Conservation (phyloP, 2,113 vertebrate genomes). For the Prunella fulvescens region DNA sequence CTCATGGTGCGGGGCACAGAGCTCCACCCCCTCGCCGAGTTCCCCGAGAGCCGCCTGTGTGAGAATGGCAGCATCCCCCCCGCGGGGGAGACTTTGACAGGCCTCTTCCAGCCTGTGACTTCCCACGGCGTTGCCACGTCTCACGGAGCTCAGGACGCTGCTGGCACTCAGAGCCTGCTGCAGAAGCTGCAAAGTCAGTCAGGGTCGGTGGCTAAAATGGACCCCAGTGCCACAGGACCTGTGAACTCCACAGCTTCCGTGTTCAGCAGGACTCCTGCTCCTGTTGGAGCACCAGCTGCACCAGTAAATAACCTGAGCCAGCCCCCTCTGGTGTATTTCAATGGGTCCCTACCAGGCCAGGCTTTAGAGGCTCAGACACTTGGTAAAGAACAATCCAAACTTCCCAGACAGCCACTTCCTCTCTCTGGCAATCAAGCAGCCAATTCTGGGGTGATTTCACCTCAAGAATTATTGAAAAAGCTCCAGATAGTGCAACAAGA, state of each 20-base stretch:
- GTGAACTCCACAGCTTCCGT: background rate
- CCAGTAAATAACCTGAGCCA: background rate
- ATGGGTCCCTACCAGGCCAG: constrained; percentile 46
- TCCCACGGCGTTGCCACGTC: background rate
- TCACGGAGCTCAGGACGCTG: background rate
- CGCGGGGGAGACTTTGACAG: constrained; percentile 62
- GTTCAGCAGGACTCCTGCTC: constrained; percentile 29
- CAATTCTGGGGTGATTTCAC: constrained; percentile 75
- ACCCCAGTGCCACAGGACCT: background rate
- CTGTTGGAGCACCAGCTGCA: background rate
- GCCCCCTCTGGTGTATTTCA: constrained; percentile 70
- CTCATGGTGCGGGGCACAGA: constrained; percentile 80
- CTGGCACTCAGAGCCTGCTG: constrained; percentile 42
- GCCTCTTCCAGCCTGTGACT: constrained; percentile 73
- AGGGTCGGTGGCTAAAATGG: background rate
- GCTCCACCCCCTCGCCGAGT: constrained; percentile 80
- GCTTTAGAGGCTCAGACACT: constrained; percentile 3
- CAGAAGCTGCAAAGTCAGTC: constrained; percentile 59
- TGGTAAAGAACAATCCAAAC: constrained; percentile 48
- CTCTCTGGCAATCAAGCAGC: constrained; percentile 43
- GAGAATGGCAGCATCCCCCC: constrained; percentile 64
- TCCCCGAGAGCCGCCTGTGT: constrained; percentile 78
- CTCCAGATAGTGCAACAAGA: constrained; percentile 88
- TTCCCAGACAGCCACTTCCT: constrained; percentile 15
- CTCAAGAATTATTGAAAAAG: constrained; percentile 86